Base-by-base conservation (phyloP, 2,797 vertebrate species). In the Typhlichthys subterraneus region DNA sequence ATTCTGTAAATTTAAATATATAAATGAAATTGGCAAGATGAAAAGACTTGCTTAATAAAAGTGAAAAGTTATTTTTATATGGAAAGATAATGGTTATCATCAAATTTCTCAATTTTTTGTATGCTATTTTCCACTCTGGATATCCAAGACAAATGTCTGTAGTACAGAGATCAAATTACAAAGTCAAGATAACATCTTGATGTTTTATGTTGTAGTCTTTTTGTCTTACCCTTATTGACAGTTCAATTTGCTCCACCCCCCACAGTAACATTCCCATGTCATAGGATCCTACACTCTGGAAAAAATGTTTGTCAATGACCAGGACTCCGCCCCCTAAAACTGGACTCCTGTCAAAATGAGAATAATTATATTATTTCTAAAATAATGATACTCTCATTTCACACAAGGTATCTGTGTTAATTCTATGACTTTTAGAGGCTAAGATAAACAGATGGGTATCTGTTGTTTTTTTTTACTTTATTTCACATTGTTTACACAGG, bases 241-340 rank as follows among this genome's bases (percentile, higher is more conserved):
- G 81, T 76, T 97, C 95, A 51, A 94, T 86, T 80, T 95, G 94
- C 82, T 95, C 95, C 0, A 79, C 87, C 47, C 94, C 95, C 85
- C 80, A 90, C 5, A 81, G 77, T 52, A 92, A 85, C 94, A 95
- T 93, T 71, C 92, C 93, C 11, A 92, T 90, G 78, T 96, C 94
- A n/a, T 94, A 96, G 6, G 91, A 93, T 58, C 95, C 95, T 19
- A 93, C 92, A 73, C 94, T 95, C 77, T 95, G 94, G 85, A 96
- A 97, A 83, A 95, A 94, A 76, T 92, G 92, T 69, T 92, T 89
- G 83, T 96, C 91, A 45, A 96, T 60, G 45, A 92, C 94, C 67
- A 97, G 76, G 8, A 94, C 94, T 74, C 87, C 92, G 0, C 92
- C 91, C 91, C 93, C 91, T 31, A 94, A 85, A 1, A 82, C 93